A percentile compares a stretch with the other conserved stretches of the same genome.
Evolutionary conservation across 2,888 invertebrate genomes (phyloP).

Genomic region (Hofmannophila pseudospretella): DNA sequence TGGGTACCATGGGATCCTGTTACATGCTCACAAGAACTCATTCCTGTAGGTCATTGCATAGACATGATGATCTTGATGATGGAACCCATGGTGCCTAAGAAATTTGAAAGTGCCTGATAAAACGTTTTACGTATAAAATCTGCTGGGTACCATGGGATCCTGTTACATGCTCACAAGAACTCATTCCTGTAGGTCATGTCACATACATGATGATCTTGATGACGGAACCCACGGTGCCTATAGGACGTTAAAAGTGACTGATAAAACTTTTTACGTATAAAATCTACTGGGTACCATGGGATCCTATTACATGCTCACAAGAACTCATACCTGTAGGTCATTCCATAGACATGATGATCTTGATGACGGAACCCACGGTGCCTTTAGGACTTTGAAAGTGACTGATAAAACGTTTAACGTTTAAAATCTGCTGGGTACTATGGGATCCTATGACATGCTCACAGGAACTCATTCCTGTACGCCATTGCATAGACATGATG

Average conservation of each 20-base stretch:
- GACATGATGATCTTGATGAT: slow-evolving; percentile 53
- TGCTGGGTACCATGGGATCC: slow-evolving; percentile 44
- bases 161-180: slow-evolving; percentile 62
- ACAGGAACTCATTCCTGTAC: slow-evolving; percentile 60
- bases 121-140: slow-evolving; percentile 26
- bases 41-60: slow-evolving; percentile 53
- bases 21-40: slow-evolving; percentile 59
- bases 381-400: slow-evolving; percentile 60
- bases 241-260: slow-evolving; percentile 54
- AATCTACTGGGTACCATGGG: too few relatives aligned
- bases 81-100: slow-evolving; percentile 61
- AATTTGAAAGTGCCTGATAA: slow-evolving; percentile 49
- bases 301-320: slow-evolving; percentile 56
- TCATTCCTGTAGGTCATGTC: slow-evolving; percentile 56
- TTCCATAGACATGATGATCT: slow-evolving; percentile 49
- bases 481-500: slow-evolving; percentile 49
- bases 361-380: slow-evolving; percentile 57
- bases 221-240: slow-evolving; percentile 59
- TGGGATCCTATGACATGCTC: slow-evolving; percentile 60
- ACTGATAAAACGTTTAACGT: slow-evolving; percentile 36
- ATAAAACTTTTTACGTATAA: slow-evolving; percentile 38
- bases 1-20: too few relatives aligned
- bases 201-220: slow-evolving; percentile 52
- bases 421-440: slow-evolving; percentile 30
- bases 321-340: slow-evolving; percentile 59